These are phyloP conservation scores for Diuraphis noxia DNA, from an alignment of 1,140 invertebrate species.

Conservation along the genomic window DNA sequence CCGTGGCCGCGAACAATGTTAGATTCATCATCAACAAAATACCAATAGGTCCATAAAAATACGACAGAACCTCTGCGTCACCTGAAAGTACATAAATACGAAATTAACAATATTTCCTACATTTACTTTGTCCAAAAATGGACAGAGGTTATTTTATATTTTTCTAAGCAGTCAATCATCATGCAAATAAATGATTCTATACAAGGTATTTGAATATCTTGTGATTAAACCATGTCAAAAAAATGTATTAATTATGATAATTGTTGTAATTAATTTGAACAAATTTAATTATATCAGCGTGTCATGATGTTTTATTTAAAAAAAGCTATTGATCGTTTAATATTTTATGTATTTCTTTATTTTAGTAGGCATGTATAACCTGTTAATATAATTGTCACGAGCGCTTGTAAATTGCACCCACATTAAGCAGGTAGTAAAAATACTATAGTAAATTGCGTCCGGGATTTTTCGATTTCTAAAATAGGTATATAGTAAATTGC, in stretches of 20 bases:
- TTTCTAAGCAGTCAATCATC: neutral
- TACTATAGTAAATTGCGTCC: no score
- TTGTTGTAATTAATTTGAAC: neutral
- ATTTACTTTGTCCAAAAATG: constrained; percentile 25
- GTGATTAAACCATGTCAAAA: neutral
- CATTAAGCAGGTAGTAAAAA: no score
- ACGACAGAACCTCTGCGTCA: constrained; percentile 76
- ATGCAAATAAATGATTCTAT: neutral
- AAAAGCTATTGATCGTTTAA: neutral
- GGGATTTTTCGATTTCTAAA: no score
- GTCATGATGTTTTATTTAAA: neutral
- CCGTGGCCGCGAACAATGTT: constrained; percentile 76
- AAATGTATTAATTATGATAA: neutral
- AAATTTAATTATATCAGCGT: neutral
- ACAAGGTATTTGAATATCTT: neutral
- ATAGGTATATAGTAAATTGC: no score
- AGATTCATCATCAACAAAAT: constrained; percentile 75
- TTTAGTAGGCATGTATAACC: neutral
- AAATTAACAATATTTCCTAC: constrained; percentile 21
- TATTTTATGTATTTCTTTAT: neutral
- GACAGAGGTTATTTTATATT: neutral
- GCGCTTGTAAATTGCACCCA: no score
- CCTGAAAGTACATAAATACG: constrained; percentile 62
- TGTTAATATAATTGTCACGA: no score
- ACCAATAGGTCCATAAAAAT: constrained; percentile 81